Conservation (phyloP, 2,797 vertebrate genomes). For the Silurus aristotelis region DNA sequence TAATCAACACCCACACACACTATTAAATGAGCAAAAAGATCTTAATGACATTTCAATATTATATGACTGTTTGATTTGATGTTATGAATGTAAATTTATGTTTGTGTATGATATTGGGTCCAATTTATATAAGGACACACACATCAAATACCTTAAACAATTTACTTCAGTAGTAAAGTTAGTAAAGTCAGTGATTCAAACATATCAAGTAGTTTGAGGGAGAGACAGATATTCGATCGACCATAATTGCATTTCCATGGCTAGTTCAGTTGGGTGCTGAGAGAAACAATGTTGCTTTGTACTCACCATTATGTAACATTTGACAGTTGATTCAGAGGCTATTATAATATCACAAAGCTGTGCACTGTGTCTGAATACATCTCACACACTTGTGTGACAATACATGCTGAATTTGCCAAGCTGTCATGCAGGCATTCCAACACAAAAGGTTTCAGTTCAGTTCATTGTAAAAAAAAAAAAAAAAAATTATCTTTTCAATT, state of each 20-base stretch:
- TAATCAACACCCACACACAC: conserved; percentile 58
- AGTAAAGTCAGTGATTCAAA: neutral
- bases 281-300: conserved; percentile 15
- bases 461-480: neutral
- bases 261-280: neutral
- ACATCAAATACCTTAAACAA: conserved; percentile 1
- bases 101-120: conserved; percentile 8
- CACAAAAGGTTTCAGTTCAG: neutral
- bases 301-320: conserved; percentile 15
- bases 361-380: neutral
- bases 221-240: neutral
- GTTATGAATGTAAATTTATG: neutral
- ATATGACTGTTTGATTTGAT: conserved; percentile 47
- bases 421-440: neutral
- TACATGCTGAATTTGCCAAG: neutral
- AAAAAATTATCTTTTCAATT: neutral
- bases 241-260: conserved; percentile 18
- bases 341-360: neutral
- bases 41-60: conserved; percentile 63
- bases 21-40: conserved; percentile 59
- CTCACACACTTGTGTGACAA: neutral
- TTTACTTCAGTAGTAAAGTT: neutral
- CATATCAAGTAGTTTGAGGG: neutral
- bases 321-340: conserved; percentile 14
- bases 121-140: conserved; percentile 6